Base-by-base conservation (phyloP, 1,140 invertebrate genomes). In the Notospermus geniculatus region DNA sequence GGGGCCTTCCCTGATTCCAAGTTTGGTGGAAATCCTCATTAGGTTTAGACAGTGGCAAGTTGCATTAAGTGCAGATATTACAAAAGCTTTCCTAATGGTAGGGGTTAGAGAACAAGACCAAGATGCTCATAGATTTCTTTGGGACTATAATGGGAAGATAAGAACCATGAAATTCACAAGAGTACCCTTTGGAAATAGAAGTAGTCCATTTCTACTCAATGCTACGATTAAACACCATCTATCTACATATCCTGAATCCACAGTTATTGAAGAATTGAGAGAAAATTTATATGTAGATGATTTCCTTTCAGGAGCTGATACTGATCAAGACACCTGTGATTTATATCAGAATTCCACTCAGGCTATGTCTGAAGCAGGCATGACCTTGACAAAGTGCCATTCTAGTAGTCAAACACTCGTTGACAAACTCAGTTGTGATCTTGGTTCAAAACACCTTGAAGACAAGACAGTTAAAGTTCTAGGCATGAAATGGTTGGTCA, bases 211-310 rank as follows among this genome's bases (percentile, higher is more conserved):
- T 50, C 36, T 64, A 9, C 32, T 61, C 2, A 57, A 39, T 23
- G 62, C 58, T 9, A 56, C 59, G 2, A 1, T 61, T 9, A 29
- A 60, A 25, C 29, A 63, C 30, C 57, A 61, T 54, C 59, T 61
- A 82, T 81, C 61, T 78, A 22, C 67, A 72, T 0, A 60, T 64
- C 53, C 54, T 59, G 22, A 53, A 60, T 7, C 66, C 54, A 15
- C 58, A 54, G 72, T 67, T 30, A 43, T 65, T 50, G 50, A 69
- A 32, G 63, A 71, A 17, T 73, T 80, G 22, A 25, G 29, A 29
- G 67, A 64, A 22, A 74, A 80, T 62, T n/a, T n/a, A n/a, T n/a
- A n/a, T n/a, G 80, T 80, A 59, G 84, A 83, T 64, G 75, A 81
- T 17, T 83, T 36, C 15, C 32, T 36, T 4, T 36, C 32, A 7